Evolutionary conservation across 2,797 vertebrate species (phyloP).

Genomic region (Percopsis omiscomaycus): DNA sequence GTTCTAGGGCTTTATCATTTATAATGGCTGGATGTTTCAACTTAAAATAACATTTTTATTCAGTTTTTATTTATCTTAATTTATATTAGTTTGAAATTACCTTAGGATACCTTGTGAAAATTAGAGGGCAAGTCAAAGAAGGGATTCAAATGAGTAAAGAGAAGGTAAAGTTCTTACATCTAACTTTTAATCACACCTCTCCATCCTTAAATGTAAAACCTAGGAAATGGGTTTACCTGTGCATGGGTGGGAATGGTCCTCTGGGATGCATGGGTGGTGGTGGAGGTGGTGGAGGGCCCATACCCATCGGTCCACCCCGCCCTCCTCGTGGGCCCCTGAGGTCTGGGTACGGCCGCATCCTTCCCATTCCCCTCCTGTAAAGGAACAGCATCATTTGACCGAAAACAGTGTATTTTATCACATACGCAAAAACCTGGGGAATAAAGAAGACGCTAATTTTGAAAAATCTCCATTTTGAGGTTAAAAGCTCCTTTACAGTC

Average conservation of each 20-base stretch:
- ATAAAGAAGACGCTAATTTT: too few relatives aligned
- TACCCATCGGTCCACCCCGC: slow-evolving; percentile 65
- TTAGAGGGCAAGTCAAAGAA: slow-evolving; percentile 23
- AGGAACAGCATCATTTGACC: not conserved
- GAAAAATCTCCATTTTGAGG: too few relatives aligned
- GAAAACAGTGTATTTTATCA: not conserved
- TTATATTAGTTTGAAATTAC: slow-evolving; percentile 35
- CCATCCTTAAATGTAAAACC: slow-evolving; percentile 13
- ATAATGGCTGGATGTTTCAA: too few relatives aligned
- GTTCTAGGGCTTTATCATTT: not conserved
- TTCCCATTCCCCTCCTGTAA: slow-evolving; percentile 74
- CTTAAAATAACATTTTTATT: slow-evolving; percentile 7
- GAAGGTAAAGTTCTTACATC: slow-evolving; percentile 20
- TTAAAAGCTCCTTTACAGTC: too few relatives aligned
- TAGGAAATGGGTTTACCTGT: slow-evolving; percentile 52
- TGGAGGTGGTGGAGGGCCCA: slow-evolving; percentile 64
- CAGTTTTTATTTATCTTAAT: slow-evolving; percentile 15
- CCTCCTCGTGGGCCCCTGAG: slow-evolving; percentile 63
- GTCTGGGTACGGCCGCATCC: slow-evolving; percentile 77
- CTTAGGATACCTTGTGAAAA: slow-evolving; percentile 12
- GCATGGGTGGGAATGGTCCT: slow-evolving; percentile 72
- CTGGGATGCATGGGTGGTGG: slow-evolving; percentile 69
- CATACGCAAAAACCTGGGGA: too few relatives aligned
- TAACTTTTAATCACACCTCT: slow-evolving; percentile 27
- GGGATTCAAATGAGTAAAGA: slow-evolving; percentile 28